Percentiles rank a stretch among this genome's conserved stretches.
phyloP scores from a whole-genome alignment of 2,888 invertebrate species.

The Lasioglossum morio region DNA sequence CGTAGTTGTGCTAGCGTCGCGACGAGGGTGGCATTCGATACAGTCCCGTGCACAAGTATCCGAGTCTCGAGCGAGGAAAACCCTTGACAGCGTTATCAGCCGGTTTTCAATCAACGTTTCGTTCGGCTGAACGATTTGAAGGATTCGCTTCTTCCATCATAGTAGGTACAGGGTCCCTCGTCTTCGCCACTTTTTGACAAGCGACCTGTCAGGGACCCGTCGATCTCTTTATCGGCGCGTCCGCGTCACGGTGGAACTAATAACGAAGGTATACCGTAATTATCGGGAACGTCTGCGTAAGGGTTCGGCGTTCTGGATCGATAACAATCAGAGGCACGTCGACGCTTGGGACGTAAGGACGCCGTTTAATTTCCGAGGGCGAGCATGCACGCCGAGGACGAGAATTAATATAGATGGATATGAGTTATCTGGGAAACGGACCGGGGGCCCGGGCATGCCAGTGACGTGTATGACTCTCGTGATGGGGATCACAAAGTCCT shows the following conservation, averaged over 20 bases:
- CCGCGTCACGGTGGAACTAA: constrained; percentile 34
- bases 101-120: neutral
- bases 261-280: constrained; percentile 51
- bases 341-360: constrained; percentile 62
- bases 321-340: constrained; percentile 59
- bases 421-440: constrained; percentile 78
- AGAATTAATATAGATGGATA: constrained; percentile 82
- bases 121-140: neutral
- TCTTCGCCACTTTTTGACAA: constrained; percentile 10
- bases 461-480: constrained; percentile 82
- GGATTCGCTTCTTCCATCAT: neutral
- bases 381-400: constrained; percentile 62
- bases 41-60: neutral
- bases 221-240: constrained; percentile 12
- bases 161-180: neutral
- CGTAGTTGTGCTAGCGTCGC: neutral
- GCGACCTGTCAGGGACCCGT: neutral
- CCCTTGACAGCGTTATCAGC: neutral
- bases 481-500: constrained; percentile 77
- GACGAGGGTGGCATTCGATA: neutral
- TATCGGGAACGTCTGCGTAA: constrained; percentile 47
- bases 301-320: constrained; percentile 59
- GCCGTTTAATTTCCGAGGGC: constrained; percentile 75
- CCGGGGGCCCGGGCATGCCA: constrained; percentile 70
- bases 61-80: neutral